These are phyloP conservation scores for Gonioctena quinquepunctata DNA, from an alignment of 1,140 invertebrate genomes.

Conservation along the genomic window DNA sequence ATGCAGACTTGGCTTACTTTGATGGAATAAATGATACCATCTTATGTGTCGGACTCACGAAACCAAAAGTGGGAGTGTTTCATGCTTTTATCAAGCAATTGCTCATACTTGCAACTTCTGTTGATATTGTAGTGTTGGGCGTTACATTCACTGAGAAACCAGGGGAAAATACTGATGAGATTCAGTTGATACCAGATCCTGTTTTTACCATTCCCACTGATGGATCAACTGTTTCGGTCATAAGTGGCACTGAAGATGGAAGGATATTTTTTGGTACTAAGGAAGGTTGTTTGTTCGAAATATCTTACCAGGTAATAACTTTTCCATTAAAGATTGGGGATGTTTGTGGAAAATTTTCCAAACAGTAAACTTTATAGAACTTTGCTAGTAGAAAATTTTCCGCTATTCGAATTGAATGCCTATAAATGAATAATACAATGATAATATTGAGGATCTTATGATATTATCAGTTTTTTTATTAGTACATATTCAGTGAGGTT, in stretches of 20 bases:
- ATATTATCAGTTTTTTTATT: too few relatives aligned
- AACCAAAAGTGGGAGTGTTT: conserved; percentile 85
- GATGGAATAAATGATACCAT: conserved; percentile 91
- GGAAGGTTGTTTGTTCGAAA: conserved; percentile 95
- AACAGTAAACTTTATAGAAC: too few relatives aligned
- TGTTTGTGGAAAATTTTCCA: too few relatives aligned
- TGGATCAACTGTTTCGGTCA: conserved; percentile 82
- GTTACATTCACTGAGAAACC: conserved; percentile 57
- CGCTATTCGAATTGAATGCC: too few relatives aligned
- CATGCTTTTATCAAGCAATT: conserved; percentile 92
- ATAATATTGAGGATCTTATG: too few relatives aligned
- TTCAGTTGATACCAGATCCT: conserved; percentile 91
- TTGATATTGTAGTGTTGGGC: conserved; percentile 90
- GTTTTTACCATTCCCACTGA: conserved; percentile 93
- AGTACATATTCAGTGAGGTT: too few relatives aligned
- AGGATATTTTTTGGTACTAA: conserved; percentile 94
- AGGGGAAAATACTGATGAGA: conserved; percentile 67
- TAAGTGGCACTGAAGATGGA: conserved; percentile 80
- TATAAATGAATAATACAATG: too few relatives aligned
- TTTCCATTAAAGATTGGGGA: background rate
- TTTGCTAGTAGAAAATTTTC: too few relatives aligned
- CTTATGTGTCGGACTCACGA: conserved; percentile 82
- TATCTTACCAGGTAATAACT: conserved; percentile 83
- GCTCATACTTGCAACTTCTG: conserved; percentile 86
- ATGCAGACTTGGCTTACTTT: conserved; percentile 89